Evolutionary conservation across 2,113 vertebrate genomes (phyloP).

Genomic region (Nothoprocta pentlandii): DNA sequence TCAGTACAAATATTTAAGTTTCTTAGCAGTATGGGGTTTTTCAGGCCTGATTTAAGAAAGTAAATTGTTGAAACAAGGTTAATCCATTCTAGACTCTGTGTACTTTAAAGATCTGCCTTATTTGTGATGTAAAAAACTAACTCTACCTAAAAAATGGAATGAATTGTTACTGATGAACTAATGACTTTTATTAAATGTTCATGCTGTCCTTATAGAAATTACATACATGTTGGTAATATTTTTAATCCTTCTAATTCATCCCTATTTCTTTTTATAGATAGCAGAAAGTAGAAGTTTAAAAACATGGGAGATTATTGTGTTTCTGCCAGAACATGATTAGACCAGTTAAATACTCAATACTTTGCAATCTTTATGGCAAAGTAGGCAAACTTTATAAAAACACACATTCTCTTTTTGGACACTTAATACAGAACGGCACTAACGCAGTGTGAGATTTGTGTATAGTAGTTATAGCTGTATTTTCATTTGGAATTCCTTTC

Average conservation of each 20-base stretch:
- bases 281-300: neutral
- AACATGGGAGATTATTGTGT: neutral
- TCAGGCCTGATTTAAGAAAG: neutral
- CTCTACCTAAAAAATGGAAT: neutral
- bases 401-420: neutral
- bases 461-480: neutral
- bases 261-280: neutral
- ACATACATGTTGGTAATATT: neutral
- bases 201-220: neutral
- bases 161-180: neutral
- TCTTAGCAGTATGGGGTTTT: neutral
- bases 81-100: neutral
- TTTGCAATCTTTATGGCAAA: neutral
- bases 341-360: neutral
- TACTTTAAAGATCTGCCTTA: neutral
- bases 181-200: neutral
- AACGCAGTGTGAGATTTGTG: neutral
- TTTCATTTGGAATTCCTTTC: neutral
- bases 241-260: neutral
- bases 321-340: neutral
- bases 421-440: neutral
- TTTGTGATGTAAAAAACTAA: neutral
- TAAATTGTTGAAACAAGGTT: neutral
- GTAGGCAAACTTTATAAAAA: neutral
- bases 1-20: neutral